phyloP scores from a whole-genome alignment of 2,797 vertebrate genomes.

The Poeciliopsis paucimaculata region DNA sequence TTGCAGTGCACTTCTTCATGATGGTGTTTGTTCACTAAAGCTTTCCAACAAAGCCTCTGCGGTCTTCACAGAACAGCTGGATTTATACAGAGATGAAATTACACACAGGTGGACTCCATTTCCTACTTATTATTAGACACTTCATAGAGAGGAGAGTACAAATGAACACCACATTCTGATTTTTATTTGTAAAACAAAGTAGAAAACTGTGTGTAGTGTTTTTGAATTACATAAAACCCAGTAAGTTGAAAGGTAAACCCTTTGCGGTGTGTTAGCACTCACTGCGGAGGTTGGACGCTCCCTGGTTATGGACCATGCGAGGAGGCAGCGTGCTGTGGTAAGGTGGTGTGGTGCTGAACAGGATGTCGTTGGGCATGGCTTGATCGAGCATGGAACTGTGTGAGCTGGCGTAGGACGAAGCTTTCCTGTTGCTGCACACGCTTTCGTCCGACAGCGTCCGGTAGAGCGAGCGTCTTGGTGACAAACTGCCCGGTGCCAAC shows the following conservation, averaged over 20 bases:
- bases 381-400: conserved; percentile 93
- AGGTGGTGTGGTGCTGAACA: conserved; percentile 94
- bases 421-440: conserved; percentile 90
- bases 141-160: background rate
- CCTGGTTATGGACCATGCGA: conserved; percentile 85
- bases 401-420: conserved; percentile 90
- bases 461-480: conserved; percentile 88
- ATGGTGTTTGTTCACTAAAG: background rate
- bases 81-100: background rate
- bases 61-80: background rate
- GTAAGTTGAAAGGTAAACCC: background rate
- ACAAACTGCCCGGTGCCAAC: conserved; percentile 83
- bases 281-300: conserved; percentile 89
- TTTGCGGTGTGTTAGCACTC: conserved; percentile 70
- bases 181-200: background rate
- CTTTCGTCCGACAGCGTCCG: conserved; percentile 96
- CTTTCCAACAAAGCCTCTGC: background rate
- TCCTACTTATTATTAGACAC: background rate
- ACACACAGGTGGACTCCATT: background rate
- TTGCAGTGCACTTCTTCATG: background rate
- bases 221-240: background rate
- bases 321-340: conserved; percentile 92
- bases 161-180: background rate
- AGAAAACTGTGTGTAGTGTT: background rate
- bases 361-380: conserved; percentile 92